Evolutionary conservation across 37 sponge, comb jelly and placozoan genomes (phyloP).

Genomic region (Mnemiopsis leidyi): DNA sequence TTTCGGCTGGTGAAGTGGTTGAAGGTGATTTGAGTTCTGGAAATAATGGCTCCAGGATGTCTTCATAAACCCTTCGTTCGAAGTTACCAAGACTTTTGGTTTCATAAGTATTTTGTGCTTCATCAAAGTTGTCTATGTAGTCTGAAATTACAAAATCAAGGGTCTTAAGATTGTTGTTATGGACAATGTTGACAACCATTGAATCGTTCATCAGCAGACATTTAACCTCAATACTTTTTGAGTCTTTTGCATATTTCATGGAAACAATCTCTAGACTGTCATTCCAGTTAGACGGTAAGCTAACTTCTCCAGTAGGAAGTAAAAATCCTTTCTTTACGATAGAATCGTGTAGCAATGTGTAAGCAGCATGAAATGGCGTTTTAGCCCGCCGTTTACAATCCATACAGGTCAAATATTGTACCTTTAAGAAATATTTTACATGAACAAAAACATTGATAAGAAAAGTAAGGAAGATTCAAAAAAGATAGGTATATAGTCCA

Average conservation of each 20-base stretch:
- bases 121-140: slow-evolving; percentile 1
- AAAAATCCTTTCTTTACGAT: slow-evolving; percentile 52
- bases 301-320: neutral
- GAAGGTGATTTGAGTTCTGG: neutral
- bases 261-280: slow-evolving; percentile 15
- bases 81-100: neutral
- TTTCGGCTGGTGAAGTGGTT: neutral
- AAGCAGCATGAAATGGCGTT: neutral
- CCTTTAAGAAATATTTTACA: no score
- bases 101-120: neutral
- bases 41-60: neutral
- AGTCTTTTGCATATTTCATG: neutral
- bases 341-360: slow-evolving; percentile 49
- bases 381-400: slow-evolving; percentile 19
- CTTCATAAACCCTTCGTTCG: neutral
- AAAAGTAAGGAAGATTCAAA: no score
- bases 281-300: neutral
- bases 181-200: neutral
- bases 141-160: slow-evolving; percentile 3
- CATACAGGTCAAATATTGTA: no score
- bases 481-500: no score
- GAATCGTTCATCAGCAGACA: neutral
- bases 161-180: slow-evolving; percentile 8
- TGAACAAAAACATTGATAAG: no score
- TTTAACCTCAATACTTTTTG: neutral